These are phyloP conservation scores for Fringilla coelebs DNA, from an alignment of 2,797 vertebrate genomes.

Conservation along the genomic window DNA sequence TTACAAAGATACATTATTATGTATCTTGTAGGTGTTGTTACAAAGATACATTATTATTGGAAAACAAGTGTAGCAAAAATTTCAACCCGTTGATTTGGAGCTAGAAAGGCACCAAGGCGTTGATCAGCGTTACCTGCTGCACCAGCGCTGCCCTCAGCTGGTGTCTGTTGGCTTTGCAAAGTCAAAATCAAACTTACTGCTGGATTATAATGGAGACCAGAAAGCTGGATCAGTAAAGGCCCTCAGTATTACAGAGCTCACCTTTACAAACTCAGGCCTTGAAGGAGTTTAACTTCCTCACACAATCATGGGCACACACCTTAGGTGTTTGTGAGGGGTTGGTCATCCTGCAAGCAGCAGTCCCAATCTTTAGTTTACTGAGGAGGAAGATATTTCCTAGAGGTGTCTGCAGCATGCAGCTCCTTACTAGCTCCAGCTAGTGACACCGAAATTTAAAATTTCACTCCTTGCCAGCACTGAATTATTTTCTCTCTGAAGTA, in stretches of 20 bases:
- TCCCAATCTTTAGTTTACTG: fast-evolving
- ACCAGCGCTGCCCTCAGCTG: background rate
- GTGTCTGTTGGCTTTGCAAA: background rate
- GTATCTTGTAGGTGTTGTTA: background rate
- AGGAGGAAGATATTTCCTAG: background rate
- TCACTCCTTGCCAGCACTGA: background rate
- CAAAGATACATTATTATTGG: background rate
- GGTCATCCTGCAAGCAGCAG: background rate
- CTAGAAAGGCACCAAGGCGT: background rate
- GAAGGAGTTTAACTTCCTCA: background rate
- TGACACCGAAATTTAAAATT: background rate
- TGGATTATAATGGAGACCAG: background rate
- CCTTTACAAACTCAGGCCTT: background rate
- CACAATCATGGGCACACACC: background rate
- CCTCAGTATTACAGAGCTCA: background rate
- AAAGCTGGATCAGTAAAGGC: background rate
- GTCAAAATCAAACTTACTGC: background rate
- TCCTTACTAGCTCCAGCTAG: background rate
- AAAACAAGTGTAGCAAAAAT: background rate
- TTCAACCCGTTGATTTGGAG: background rate
- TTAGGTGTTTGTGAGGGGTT: background rate
- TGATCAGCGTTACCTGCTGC: background rate
- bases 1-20: background rate
- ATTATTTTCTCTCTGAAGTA: background rate
- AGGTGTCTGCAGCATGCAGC: background rate